Evolutionary conservation across 2,888 invertebrate genomes (phyloP).

Genomic region (Drosophila flavopinicola): DNA sequence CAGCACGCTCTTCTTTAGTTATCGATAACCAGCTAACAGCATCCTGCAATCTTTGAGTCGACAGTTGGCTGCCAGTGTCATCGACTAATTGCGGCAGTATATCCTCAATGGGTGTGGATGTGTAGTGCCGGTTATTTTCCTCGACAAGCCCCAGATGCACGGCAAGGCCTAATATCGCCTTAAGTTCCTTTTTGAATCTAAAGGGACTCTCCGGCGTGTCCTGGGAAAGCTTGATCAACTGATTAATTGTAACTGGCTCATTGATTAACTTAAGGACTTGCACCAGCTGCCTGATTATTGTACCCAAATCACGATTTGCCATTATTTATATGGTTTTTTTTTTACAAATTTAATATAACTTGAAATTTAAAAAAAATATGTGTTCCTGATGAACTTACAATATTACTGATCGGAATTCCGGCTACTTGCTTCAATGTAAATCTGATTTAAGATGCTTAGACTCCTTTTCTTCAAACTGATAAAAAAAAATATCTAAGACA

Average conservation of each 20-base stretch:
- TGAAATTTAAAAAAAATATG: background rate
- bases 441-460: too few species aligned
- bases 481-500: too few species aligned
- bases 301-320: background rate
- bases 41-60: too few species aligned
- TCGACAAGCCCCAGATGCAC: slow-evolving; percentile 10
- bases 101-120: too few species aligned
- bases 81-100: too few species aligned
- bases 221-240: background rate
- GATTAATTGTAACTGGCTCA: slow-evolving; percentile 20
- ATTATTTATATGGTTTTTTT: background rate
- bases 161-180: slow-evolving; percentile 6
- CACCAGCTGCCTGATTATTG: slow-evolving; percentile 10
- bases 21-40: background rate
- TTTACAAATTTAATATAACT: background rate
- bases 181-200: background rate
- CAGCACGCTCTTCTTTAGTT: background rate
- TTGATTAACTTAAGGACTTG: slow-evolving; percentile 8
- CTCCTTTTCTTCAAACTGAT: too few species aligned
- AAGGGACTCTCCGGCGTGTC: background rate
- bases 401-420: too few species aligned
- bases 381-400: background rate
- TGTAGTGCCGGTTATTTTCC: too few species aligned
- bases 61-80: too few species aligned
- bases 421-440: too few species aligned